Evolutionary conservation across 2,888 invertebrate species (phyloP), one percentile per base, ranked within the genome.

Genomic region (Drosophila infuscata): DNA sequence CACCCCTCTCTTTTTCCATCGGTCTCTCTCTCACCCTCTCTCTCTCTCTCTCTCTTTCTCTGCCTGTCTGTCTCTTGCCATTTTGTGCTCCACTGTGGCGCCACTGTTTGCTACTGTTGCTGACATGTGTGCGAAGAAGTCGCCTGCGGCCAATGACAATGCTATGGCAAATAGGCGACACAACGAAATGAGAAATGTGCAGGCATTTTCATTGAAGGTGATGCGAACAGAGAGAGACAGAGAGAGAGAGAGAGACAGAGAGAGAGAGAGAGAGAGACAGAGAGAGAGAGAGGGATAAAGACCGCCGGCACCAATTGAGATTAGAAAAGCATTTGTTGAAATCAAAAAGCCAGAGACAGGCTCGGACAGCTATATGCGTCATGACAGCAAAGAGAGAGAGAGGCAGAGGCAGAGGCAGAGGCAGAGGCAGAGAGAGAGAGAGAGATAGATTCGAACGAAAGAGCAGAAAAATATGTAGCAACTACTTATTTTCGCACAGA

Each of bases 91-190:
- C 5, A 17, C 54, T 57, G 9, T 68, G 46, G 41, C 41, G 57
- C 71, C 53, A 49, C 51, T 76, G 57, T 67, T 73, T 64, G 62
- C 59, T 58, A 46, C 80, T 77, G 88, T 74, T 76, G 82, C 80
- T 87, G 89, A 83, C 89, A 87, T 87, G 72, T 89, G 76, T 89
- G 77, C 84, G 72, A 67, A 57, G 68, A 58, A 73, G 70, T 73
- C 56, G 82, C 88, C 84, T 72, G 57, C 46, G 76, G 76, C 72
- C 72, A 79, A 76, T 68, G 80, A 76, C 67, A 82, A 82, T 80
- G 89, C 89, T 76, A 88, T 89, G 89, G 88, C 88, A 86, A 89
- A 86, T 89, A 89, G 89, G 89, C 85, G 85, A 86, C 88, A 89
- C 89, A 85, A 86, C 82, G 89, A 89, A 89, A 86, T 82, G 85